A percentile compares a stretch with the other conserved stretches of the same genome.
These are phyloP conservation scores for Callyntrura sp. DNA, from an alignment of 2,888 invertebrate species.

Conservation along the genomic window DNA sequence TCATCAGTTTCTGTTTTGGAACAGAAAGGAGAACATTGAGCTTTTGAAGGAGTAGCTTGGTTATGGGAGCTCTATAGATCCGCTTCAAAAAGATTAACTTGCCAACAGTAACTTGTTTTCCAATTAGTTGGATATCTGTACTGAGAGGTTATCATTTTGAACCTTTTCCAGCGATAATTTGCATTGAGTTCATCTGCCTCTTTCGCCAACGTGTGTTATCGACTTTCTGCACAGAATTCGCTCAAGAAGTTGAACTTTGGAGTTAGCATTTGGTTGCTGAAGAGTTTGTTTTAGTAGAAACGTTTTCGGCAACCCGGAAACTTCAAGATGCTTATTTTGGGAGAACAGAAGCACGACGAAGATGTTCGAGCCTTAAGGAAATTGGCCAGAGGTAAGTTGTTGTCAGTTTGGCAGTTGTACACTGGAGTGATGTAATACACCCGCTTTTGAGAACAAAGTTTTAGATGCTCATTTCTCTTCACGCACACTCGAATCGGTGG, in stretches of 20 bases:
- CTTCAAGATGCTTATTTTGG: slow-evolving; percentile 67
- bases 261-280: neutral
- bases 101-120: slow-evolving; percentile 39
- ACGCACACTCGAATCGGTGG: too few species aligned
- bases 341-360: slow-evolving; percentile 58
- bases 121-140: slow-evolving; percentile 64
- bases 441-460: too few species aligned
- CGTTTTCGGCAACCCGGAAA: neutral
- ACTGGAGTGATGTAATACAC: too few species aligned
- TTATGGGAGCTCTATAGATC: slow-evolving; percentile 64
- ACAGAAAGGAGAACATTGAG: slow-evolving; percentile 68
- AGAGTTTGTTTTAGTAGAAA: neutral
- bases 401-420: neutral
- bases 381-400: slow-evolving; percentile 59
- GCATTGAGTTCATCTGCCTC: neutral
- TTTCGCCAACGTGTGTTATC: neutral
- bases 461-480: too few species aligned
- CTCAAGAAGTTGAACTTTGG: neutral
- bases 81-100: slow-evolving; percentile 39
- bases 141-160: slow-evolving; percentile 39
- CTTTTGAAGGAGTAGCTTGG: slow-evolving; percentile 15
- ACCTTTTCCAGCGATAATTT: slow-evolving; percentile 3
- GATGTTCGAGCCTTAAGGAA: slow-evolving; percentile 34
- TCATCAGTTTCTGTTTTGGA: slow-evolving; percentile 75
- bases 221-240: too few species aligned